These are phyloP conservation scores for Cichladusa arquata DNA, from an alignment of 2,113 vertebrate genomes.

Conservation along the genomic window DNA sequence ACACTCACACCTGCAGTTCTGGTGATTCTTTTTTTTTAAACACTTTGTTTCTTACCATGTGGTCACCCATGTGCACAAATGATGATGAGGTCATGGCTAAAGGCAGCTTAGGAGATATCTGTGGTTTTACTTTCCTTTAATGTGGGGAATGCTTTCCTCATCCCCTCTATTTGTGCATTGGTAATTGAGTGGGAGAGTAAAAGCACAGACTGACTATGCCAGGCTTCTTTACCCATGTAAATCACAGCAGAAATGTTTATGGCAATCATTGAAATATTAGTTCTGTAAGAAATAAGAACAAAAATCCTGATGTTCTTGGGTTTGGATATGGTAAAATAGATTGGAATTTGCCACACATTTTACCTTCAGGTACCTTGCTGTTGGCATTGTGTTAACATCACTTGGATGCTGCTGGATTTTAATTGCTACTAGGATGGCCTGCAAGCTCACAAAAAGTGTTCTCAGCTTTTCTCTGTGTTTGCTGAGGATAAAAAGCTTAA, in stretches of 20 bases:
- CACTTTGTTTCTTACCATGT: neutral
- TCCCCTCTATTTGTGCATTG: fast-evolving
- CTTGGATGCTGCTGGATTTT: neutral
- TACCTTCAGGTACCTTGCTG: neutral
- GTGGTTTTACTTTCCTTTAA: neutral
- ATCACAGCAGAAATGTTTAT: neutral
- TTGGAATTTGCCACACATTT: neutral
- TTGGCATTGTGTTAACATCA: neutral
- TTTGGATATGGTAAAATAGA: neutral
- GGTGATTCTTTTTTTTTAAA: neutral
- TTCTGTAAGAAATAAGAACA: neutral
- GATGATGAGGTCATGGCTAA: fast-evolving
- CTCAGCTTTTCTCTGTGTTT: neutral
- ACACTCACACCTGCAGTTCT: neutral
- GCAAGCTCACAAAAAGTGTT: neutral
- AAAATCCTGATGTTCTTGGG: neutral
- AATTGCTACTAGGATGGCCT: neutral
- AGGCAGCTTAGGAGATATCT: neutral
- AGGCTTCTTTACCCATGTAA: neutral
- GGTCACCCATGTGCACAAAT: neutral
- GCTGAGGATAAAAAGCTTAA: neutral
- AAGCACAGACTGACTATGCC: neutral
- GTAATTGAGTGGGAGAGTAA: neutral
- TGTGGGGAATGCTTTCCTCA: neutral
- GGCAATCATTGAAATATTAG: neutral